Evolutionary conservation across 1,140 invertebrate genomes (phyloP).

Genomic region (Venustaconcha ellipsiformis): DNA sequence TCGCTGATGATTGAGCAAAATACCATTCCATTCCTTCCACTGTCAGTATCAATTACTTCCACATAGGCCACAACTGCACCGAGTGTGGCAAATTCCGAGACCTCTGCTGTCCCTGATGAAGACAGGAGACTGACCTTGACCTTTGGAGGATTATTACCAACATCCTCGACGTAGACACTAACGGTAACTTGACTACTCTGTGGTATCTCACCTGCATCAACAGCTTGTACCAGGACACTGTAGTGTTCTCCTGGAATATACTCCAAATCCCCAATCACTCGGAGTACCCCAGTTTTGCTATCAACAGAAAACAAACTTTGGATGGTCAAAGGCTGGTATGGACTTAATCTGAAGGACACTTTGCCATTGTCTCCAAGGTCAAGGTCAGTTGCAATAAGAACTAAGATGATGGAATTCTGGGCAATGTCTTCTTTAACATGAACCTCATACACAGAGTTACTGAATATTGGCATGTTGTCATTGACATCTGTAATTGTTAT

Average conservation of each 20-base stretch:
- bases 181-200: conserved; percentile 34
- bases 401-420: conserved; percentile 35
- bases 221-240: conserved; percentile 41
- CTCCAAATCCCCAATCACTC: conserved; percentile 26
- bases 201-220: conserved; percentile 43
- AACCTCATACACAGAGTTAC: conserved; percentile 52
- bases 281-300: conserved; percentile 61
- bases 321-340: conserved; percentile 90
- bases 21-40: conserved; percentile 50
- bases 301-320: conserved; percentile 86
- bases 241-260: conserved; percentile 33
- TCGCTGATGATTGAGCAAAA: conserved; percentile 40
- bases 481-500: conserved; percentile 47
- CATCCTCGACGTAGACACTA: conserved; percentile 40
- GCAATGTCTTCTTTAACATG: conserved; percentile 37
- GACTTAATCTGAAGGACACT: conserved; percentile 76
- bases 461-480: conserved; percentile 80
- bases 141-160: conserved; percentile 43
- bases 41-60: conserved; percentile 49
- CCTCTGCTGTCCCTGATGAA: conserved; percentile 27
- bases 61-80: conserved; percentile 53
- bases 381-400: conserved; percentile 41
- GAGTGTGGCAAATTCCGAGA: conserved; percentile 42
- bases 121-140: conserved; percentile 49
- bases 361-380: conserved; percentile 57